Conservation (phyloP, 2,888 invertebrate species). For the Quadroppia sp. region DNA sequence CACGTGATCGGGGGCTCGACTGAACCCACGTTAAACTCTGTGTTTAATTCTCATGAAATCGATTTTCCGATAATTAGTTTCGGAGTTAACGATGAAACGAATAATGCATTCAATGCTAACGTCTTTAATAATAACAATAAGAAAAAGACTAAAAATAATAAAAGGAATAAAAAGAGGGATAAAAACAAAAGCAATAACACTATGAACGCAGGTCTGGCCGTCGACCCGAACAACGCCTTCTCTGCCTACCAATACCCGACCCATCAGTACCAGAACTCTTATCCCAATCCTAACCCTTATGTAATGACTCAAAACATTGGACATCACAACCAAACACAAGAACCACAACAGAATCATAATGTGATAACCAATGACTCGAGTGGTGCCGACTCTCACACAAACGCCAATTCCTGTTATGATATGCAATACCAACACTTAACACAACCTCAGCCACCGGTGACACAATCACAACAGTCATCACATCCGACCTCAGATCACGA, state of each 20-base stretch:
- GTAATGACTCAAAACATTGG: constrained; percentile 7
- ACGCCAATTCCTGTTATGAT: constrained; percentile 10
- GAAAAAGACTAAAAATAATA: constrained; percentile 26
- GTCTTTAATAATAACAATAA: constrained; percentile 15
- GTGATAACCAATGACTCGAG: constrained; percentile 1
- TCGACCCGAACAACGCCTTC: constrained; percentile 13
- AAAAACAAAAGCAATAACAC: constrained; percentile 4
- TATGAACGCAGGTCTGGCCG: background rate
- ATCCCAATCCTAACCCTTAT: constrained; percentile 6
- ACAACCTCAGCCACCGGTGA: background rate
- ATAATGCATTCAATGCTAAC: background rate
- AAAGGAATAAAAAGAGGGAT: constrained; percentile 21
- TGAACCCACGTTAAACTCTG: constrained; percentile 26
- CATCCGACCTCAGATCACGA: constrained; percentile 14
- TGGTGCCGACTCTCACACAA: background rate
- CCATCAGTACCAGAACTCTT: constrained; percentile 32
- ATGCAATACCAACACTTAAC: constrained; percentile 27
- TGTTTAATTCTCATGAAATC: constrained; percentile 25
- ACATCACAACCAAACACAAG: constrained; percentile 19
- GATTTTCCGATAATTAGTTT: constrained; percentile 36
- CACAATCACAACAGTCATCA: background rate
- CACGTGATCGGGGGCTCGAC: background rate
- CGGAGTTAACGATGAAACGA: constrained; percentile 7
- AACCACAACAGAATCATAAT: constrained; percentile 21
- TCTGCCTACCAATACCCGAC: constrained; percentile 1